Base-by-base conservation (phyloP, 1,140 invertebrate species). In the Listronotus bonariensis region DNA sequence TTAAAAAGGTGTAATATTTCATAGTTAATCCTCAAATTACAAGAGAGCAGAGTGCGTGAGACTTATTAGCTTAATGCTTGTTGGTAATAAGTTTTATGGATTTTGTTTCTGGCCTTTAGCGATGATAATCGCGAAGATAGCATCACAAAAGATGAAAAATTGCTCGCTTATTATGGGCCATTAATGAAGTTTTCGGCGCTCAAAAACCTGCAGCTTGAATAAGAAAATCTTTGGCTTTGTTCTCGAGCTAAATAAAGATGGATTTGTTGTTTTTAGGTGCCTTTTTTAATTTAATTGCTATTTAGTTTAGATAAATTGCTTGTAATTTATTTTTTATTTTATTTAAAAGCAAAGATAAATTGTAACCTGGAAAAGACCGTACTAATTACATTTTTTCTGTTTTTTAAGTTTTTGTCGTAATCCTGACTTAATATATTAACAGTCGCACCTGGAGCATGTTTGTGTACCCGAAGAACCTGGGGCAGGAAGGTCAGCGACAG, bases 61-160 rank as follows among this genome's bases (percentile, higher is more conserved):
- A 55, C 61, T 64, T 64, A 56, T 64, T 64, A 64, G 54, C 61
- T 64, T 64, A 64, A 64, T 64, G 61, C 36, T 41, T 64, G 52
- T 64, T 64, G 52, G 61, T 64, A 64, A 64, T 64, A 64, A 64
- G 61, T 64, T 64, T 64, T 64, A 64, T 64, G 61, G 61, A 64
- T 64, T 64, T 56, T 64, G 61, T 56, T 64, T 64, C 31, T 57
- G 52, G 41, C 53, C 54, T 64, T 64, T 64, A 56, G 53, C 52
- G 61, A 64, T 64, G 52, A 64, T 64, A 64, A 56, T 56, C 61
- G 61, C 42, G 32, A 57, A 64, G 61, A 64, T 64, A 46, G 46
- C 61, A 56, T 42, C 61, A 64, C 54, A 64, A 64, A 64, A 64
- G 61, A 64, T 64, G 61, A 64, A 64, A 64, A 64, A 64, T 64